phyloP scores from a whole-genome alignment of 2,113 vertebrate genomes.

The Varanus salvator region DNA sequence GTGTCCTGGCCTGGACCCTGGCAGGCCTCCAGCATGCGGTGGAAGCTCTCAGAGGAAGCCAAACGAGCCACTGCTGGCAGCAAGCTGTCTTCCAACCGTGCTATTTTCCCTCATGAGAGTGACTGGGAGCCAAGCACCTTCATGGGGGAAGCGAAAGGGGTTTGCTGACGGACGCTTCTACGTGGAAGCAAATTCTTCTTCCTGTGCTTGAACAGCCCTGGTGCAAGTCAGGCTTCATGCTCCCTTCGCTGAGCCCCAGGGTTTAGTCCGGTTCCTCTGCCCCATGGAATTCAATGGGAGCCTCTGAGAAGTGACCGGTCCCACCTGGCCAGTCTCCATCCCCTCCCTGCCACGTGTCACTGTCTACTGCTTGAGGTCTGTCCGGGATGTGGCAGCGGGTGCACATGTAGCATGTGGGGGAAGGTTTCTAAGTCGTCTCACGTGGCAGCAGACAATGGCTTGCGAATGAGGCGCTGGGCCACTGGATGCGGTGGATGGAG shows the following conservation, averaged over 20 bases:
- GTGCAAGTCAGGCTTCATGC: not conserved
- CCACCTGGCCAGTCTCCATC: not conserved
- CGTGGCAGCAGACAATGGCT: not conserved
- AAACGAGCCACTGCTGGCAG: not conserved
- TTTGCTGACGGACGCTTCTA: not conserved
- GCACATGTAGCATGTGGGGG: not conserved
- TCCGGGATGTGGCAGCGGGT: no score
- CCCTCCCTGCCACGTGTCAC: not conserved
- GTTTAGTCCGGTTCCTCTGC: not conserved
- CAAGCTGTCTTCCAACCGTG: no score
- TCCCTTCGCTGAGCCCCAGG: no score
- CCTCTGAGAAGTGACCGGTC: not conserved
- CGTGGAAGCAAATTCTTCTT: not conserved
- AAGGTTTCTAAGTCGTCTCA: not conserved
- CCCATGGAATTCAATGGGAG: not conserved
- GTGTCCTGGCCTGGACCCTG: no score
- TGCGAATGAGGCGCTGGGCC: not conserved
- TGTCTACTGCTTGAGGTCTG: not conserved
- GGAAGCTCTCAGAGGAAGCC: not conserved
- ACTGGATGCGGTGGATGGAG: not conserved
- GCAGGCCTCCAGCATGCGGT: no score
- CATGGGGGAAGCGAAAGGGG: not conserved
- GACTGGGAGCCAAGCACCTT: not conserved
- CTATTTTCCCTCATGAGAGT: not conserved
- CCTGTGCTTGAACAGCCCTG: no score